These are phyloP conservation scores for Muscicapa comitata DNA, from an alignment of 2,797 vertebrate species.

Conservation along the genomic window DNA sequence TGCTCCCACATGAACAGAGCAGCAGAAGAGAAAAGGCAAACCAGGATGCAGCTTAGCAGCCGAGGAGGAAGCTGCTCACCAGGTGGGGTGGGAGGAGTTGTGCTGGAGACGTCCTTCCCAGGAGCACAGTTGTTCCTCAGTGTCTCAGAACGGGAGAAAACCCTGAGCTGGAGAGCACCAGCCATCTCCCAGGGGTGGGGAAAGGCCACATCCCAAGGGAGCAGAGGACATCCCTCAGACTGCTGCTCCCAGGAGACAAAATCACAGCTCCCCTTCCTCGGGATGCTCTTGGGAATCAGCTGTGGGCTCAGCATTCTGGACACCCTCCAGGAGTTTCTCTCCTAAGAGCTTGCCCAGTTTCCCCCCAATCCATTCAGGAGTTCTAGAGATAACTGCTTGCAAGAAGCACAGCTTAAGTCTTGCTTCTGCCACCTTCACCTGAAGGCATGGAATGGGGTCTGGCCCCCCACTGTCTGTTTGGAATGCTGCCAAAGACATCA, in stretches of 20 bases:
- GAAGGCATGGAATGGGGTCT: background rate
- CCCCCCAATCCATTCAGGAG: background rate
- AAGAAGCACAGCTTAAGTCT: background rate
- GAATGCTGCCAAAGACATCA: background rate
- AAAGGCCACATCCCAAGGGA: background rate
- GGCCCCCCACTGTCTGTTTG: background rate
- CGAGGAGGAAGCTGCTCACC: background rate
- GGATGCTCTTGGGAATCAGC: background rate
- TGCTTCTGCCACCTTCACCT: background rate
- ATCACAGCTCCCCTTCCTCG: accelerated
- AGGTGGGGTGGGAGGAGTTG: background rate
- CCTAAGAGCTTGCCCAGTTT: background rate
- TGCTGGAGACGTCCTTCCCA: background rate
- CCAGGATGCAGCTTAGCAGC: background rate
- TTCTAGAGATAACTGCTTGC: background rate
- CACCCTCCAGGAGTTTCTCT: background rate
- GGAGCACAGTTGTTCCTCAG: background rate
- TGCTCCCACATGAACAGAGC: background rate
- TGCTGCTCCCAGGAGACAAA: background rate
- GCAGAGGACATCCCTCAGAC: background rate
- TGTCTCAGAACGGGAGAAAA: background rate
- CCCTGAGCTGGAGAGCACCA: background rate
- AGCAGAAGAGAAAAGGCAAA: conserved; percentile 34
- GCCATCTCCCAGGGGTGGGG: background rate
- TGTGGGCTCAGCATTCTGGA: background rate